Evolutionary conservation across 1,140 invertebrate genomes (phyloP), one percentile per base, ranked within the genome.

Genomic region (Phenacoccus solenopsis): DNA sequence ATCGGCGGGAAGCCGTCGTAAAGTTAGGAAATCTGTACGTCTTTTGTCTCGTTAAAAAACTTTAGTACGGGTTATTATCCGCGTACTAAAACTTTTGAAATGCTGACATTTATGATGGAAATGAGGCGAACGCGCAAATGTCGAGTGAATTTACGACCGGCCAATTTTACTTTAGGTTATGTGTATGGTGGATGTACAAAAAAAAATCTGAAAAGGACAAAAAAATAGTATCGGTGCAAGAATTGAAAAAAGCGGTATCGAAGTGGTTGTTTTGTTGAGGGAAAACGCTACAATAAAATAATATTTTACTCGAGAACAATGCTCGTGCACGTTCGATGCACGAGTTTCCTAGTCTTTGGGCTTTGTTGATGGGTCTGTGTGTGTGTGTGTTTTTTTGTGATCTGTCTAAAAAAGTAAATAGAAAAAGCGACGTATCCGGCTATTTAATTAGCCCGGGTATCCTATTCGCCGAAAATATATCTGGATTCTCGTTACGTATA

Each of bases 1-100:
- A 59, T 59, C 56, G 56, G 56, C 56, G 21, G 56, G 56, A 59
- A 59, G 56, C 21, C 56, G 56, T 59, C 56, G 21, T 59, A 59
- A 59, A 59, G 56, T 59, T 59, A 20, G 7, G 56, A 59, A 59
- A 59, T 20, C 56, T 59, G 7, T 59, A n/a, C 20, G 56, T 59
- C 21, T 59, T 59, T 59, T 59, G 56, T 59, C 56, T 59, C 56
- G 56, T 59, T 10, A 59, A 22, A 20, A 59, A 22, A 20, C 5
- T 38, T 38, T 38, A 20, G 4, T 20, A 20, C 20, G 21, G 7
- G 56, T 59, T 59, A 59, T 59, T 59, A 59, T 59, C 56, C 21
- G 56, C 56, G 21, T 59, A 59, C 56, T n/a, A 59, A 9, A 59
- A 59, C 21, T 59, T 59, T 59, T 24, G 20, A 64, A 64, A 64